Evolutionary conservation across 2,888 invertebrate genomes (phyloP), one percentile per base, ranked within the genome.

Genomic region (Drosophila anomalata): DNA sequence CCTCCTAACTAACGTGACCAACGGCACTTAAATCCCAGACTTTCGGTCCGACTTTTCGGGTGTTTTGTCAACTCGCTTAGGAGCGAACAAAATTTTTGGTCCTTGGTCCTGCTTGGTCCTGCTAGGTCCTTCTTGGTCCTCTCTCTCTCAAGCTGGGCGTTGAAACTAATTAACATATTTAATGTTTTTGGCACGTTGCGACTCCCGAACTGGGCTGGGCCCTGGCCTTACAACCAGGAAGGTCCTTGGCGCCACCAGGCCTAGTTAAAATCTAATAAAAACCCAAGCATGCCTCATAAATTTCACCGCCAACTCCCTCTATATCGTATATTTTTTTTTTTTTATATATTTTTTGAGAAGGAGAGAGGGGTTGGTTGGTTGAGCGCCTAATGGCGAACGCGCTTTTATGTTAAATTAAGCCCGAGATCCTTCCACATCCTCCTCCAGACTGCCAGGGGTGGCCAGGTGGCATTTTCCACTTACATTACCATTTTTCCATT

Each of bases 201-300:
- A 77, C 84, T 87, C 79, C 69, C 46, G 33, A 54, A 42, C 46
- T n/a, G 73, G 77, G 87, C 72, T 48, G 33, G 59, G 76, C 70
- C 73, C 42, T 71, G 77, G 79, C 17, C 17, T 17, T 17, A 17
- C 17, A 17, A 17, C 89, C 73, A 63, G 69, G 46, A 11, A 9
- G 5, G 33, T n/a, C 33, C 33, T 14, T 36, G 36, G 36, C 36
- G 76, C 79, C 82, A 87, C 90, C 90, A 89, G 87, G 89, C 90
- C 65, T 89, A 91, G 91, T 91, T 91, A 91, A 91, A 91, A 90
- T 89, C 91, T 91, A 89, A 91, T 91, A 91, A 91, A 91, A 91
- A 87, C 87, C 90, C 78, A 88, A 91, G 88, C 90, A 91, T 90
- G 91, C 82, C 90, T 91, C 91, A 91, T 91, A 91, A 91, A 91